These are phyloP conservation scores for Poeciliopsis presidionis DNA, from an alignment of 2,797 vertebrate species.

Conservation along the genomic window DNA sequence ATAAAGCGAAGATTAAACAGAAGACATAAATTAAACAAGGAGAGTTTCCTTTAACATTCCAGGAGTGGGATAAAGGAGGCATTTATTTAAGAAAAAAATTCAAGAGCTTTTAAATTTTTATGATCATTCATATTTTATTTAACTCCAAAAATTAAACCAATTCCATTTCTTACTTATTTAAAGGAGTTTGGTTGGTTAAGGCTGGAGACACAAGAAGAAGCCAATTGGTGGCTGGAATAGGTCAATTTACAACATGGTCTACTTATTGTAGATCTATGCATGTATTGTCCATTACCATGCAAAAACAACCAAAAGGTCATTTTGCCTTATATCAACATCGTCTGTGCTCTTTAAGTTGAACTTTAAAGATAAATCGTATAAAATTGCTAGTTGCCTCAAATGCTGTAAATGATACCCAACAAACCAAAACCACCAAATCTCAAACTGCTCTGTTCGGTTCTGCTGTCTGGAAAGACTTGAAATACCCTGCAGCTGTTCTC, in stretches of 20 bases:
- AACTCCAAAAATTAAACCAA: neutral
- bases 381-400: neutral
- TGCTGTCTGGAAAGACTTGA: constrained; percentile 21
- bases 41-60: neutral
- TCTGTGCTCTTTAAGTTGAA: neutral
- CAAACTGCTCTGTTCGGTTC: constrained; percentile 17
- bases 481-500: constrained; percentile 44
- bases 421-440: constrained; percentile 25
- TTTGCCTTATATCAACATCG: neutral
- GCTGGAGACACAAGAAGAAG: neutral
- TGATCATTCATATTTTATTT: neutral
- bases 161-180: neutral
- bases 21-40: neutral
- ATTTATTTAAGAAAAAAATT: neutral
- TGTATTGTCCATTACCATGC: neutral
- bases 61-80: neutral
- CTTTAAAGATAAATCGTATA: neutral
- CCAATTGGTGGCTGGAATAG: neutral
- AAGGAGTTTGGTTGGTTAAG: neutral
- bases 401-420: constrained; percentile 3
- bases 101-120: neutral
- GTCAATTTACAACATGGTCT: neutral
- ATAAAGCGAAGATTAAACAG: neutral
- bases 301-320: neutral
- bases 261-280: neutral